These are phyloP conservation scores for Ophioninae sp. DNA, from an alignment of 2,888 invertebrate genomes.

Conservation along the genomic window DNA sequence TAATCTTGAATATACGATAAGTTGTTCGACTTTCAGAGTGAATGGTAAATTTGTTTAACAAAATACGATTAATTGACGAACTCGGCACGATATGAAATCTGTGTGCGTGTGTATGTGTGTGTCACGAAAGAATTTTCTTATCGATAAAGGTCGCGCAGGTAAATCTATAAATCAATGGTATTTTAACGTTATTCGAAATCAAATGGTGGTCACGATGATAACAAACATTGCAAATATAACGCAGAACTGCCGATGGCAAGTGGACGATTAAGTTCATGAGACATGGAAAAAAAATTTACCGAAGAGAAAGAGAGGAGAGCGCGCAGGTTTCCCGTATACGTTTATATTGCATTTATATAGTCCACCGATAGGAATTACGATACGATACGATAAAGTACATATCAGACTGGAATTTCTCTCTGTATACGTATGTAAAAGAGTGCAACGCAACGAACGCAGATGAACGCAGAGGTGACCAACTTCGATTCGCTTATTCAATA, in stretches of 20 bases:
- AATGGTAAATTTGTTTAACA: not conserved
- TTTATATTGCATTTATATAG: conserved; percentile 58
- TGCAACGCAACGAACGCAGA: conserved; percentile 51
- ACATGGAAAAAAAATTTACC: conserved; percentile 29
- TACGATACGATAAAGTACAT: conserved; percentile 73
- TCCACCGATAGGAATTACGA: conserved; percentile 73
- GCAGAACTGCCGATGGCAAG: conserved; percentile 14
- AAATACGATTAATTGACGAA: not conserved
- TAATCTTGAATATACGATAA: no score
- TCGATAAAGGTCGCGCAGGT: conserved; percentile 31
- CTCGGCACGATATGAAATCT: not conserved
- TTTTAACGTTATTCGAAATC: conserved; percentile 17
- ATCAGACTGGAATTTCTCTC: conserved; percentile 70
- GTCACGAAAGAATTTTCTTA: conserved; percentile 13
- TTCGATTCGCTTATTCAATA: conserved; percentile 1
- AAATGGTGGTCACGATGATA: conserved; percentile 13
- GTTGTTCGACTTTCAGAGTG: no score
- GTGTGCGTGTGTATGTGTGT: not conserved
- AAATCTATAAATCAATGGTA: conserved; percentile 28
- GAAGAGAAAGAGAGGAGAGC: conserved; percentile 1
- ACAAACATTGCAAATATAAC: conserved; percentile 15
- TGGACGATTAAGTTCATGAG: not conserved
- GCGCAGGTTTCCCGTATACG: conserved; percentile 30
- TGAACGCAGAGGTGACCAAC: conserved; percentile 61
- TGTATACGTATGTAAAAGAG: conserved; percentile 63